Conservation (phyloP, 2,797 vertebrate genomes). For the Cynopterus sphinx region DNA sequence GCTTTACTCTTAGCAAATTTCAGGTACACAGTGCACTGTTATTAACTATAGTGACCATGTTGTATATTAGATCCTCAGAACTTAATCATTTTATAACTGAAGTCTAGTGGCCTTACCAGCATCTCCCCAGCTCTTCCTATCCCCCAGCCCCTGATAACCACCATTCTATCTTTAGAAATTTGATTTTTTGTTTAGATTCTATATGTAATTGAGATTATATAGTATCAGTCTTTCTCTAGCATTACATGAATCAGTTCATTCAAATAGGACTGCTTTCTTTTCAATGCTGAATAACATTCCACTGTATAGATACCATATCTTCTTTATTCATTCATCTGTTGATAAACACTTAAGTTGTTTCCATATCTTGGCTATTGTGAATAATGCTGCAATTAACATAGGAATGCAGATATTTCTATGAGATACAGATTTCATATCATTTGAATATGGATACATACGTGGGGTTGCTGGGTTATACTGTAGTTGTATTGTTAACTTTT, state of each 20-base stretch:
- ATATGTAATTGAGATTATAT: not conserved
- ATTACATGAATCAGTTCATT: no score
- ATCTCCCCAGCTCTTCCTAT: not conserved
- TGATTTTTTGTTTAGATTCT: not conserved
- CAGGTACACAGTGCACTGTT: not conserved
- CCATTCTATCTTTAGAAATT: not conserved
- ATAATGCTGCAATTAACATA: not conserved
- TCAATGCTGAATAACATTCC: not conserved
- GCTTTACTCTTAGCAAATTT: not conserved
- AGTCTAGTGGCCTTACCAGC: not conserved
- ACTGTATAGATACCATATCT: not conserved
- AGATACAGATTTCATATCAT: not conserved
- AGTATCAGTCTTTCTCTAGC: not conserved
- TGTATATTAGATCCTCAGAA: not conserved
- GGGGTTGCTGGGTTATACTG: not conserved
- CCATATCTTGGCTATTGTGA: not conserved
- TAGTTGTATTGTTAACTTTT: not conserved
- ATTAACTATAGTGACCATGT: not conserved
- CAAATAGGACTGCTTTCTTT: not conserved
- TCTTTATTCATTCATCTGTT: not conserved
- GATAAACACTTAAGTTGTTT: not conserved
- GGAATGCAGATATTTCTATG: not conserved
- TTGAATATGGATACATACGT: not conserved
- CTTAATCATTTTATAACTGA: not conserved
- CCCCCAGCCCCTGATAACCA: not conserved